These are phyloP conservation scores for Laothoe populi DNA, from an alignment of 2,888 invertebrate species.

Conservation along the genomic window DNA sequence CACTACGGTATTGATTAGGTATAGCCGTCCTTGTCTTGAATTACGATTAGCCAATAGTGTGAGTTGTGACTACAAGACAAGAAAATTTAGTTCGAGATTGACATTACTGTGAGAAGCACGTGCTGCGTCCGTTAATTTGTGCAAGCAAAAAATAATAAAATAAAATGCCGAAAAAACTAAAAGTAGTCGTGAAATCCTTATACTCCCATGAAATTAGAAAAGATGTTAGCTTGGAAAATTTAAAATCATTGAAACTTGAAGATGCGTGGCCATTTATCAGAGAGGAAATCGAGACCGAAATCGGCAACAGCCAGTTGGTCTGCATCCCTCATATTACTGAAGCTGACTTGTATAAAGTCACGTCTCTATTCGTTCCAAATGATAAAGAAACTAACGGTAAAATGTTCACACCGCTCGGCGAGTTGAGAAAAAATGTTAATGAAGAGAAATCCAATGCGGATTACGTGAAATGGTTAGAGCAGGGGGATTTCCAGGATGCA, in stretches of 20 bases:
- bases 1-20: conserved; percentile 41
- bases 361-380: conserved; percentile 79
- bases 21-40: conserved; percentile 36
- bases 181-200: conserved; percentile 78
- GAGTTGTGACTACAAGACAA: conserved; percentile 20
- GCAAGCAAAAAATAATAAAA: conserved; percentile 34
- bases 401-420: conserved; percentile 78
- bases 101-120: conserved; percentile 35
- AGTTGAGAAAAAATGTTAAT: conserved; percentile 71
- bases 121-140: conserved; percentile 35
- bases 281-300: conserved; percentile 81
- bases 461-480: conserved; percentile 70
- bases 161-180: conserved; percentile 81
- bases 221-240: conserved; percentile 75
- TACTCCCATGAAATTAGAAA: conserved; percentile 81
- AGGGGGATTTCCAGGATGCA: conserved; percentile 64
- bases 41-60: conserved; percentile 17
- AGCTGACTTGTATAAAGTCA: conserved; percentile 76
- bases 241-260: conserved; percentile 78
- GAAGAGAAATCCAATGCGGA: conserved; percentile 68
- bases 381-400: conserved; percentile 76
- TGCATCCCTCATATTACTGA: conserved; percentile 83
- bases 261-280: conserved; percentile 83
- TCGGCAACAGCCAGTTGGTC: conserved; percentile 77
- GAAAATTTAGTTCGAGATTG: conserved; percentile 51